Conservation (phyloP, 2,888 invertebrate genomes). For the Plusia festucae region DNA sequence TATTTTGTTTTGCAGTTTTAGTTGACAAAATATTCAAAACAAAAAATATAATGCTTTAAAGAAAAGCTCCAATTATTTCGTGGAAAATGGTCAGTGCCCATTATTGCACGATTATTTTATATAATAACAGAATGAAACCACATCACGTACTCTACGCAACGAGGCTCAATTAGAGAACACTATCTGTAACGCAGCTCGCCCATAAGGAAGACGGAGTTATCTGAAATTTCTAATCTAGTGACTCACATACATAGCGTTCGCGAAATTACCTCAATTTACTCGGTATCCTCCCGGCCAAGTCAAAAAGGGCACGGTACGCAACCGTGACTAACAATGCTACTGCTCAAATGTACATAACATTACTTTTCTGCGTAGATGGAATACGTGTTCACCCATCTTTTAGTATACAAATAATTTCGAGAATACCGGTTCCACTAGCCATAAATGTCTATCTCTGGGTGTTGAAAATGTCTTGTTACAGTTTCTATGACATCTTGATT, state of each 20-base stretch:
- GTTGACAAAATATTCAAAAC: not conserved
- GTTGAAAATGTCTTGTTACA: conserved; percentile 66
- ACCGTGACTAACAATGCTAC: conserved; percentile 58
- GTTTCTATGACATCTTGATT: conserved; percentile 67
- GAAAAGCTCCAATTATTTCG: conserved; percentile 55
- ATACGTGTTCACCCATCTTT: conserved; percentile 42
- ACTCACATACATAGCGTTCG: conserved; percentile 74
- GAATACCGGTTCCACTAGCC: conserved; percentile 60
- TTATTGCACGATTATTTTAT: conserved; percentile 63
- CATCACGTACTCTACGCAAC: conserved; percentile 74
- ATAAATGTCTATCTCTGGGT: conserved; percentile 68
- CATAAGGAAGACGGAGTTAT: conserved; percentile 81
- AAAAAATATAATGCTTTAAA: conserved; percentile 13
- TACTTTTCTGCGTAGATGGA: conserved; percentile 39
- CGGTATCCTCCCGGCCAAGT: conserved; percentile 43
- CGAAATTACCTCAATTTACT: conserved; percentile 71
- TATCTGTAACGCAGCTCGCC: conserved; percentile 77
- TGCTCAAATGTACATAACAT: conserved; percentile 35
- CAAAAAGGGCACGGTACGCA: conserved; percentile 61
- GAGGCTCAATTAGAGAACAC: conserved; percentile 77
- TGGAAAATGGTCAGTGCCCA: conserved; percentile 62
- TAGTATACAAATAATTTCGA: conserved; percentile 30
- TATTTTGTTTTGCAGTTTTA: not conserved
- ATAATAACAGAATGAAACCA: conserved; percentile 69
- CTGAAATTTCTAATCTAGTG: conserved; percentile 84